Percentiles rank a stretch among this genome's conserved stretches.
phyloP scores from a whole-genome alignment of 1,140 invertebrate species.

The Aphelenchoides besseyi region DNA sequence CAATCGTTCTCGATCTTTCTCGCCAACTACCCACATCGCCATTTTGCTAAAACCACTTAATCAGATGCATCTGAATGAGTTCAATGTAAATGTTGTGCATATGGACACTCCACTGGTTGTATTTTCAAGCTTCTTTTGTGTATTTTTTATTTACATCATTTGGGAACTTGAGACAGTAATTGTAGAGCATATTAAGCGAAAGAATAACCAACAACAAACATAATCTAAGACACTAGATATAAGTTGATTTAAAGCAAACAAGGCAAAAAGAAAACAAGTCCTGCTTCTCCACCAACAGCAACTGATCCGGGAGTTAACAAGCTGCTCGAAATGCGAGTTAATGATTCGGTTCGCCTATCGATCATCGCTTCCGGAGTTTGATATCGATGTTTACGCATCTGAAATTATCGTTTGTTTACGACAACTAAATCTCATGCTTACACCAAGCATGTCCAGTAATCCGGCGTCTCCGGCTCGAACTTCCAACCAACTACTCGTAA shows the following conservation, averaged over 20 bases:
- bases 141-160: too few species aligned
- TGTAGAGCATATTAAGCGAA: neutral
- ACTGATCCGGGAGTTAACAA: neutral
- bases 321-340: neutral
- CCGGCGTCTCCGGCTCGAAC: neutral
- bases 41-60: neutral
- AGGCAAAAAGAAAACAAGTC: conserved; percentile 16
- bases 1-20: neutral
- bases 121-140: too few species aligned
- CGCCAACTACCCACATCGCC: neutral
- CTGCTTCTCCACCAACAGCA: conserved; percentile 12
- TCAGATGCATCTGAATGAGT: neutral
- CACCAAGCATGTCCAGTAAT: neutral
- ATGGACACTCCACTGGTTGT: too few species aligned
- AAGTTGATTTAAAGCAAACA: neutral
- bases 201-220: neutral
- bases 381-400: conserved; percentile 5
- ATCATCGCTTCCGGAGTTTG: neutral
- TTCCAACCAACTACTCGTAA: conserved; percentile 3
- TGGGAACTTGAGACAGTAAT: too few species aligned
- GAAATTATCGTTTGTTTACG: conserved; percentile 1
- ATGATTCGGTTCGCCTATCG: conserved; percentile 10
- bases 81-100: neutral
- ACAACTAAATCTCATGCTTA: neutral
- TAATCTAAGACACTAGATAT: conserved; percentile 4